These are phyloP conservation scores for Atopsyche davidsoni DNA, from an alignment of 1,140 invertebrate species.

Conservation along the genomic window DNA sequence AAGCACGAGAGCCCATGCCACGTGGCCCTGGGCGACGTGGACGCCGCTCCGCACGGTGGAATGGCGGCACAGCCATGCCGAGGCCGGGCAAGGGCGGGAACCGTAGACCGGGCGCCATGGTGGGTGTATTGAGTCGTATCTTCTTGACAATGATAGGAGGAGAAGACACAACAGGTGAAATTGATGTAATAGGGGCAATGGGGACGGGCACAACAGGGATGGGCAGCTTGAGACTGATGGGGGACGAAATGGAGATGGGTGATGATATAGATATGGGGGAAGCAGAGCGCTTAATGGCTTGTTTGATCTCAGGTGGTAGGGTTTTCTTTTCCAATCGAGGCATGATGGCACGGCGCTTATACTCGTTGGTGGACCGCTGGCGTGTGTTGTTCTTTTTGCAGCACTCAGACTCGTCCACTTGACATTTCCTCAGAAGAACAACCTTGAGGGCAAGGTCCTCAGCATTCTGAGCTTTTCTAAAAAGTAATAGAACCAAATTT, in stretches of 20 bases:
- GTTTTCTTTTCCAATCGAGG: conserved; percentile 11
- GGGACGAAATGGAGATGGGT: not conserved
- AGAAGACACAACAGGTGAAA: no score
- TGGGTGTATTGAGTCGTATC: not conserved
- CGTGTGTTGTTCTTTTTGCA: conserved; percentile 13
- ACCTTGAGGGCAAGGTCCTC: conserved; percentile 6
- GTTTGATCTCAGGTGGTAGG: conserved; percentile 2
- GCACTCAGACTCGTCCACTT: conserved; percentile 26
- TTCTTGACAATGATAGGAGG: conserved; percentile 20
- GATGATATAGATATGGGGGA: conserved; percentile 11
- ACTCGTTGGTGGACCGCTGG: not conserved
- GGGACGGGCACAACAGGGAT: no score
- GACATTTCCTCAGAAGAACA: conserved; percentile 18
- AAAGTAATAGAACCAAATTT: conserved; percentile 5
- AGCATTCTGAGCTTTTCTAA: conserved; percentile 14
- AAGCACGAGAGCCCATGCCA: conserved; percentile 12
- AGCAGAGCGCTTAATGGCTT: conserved; percentile 15
- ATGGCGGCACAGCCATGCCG: conserved; percentile 1
- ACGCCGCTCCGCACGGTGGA: no score
- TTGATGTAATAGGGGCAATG: no score
- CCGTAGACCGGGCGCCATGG: not conserved
- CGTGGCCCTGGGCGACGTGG: not conserved
- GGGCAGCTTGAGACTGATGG: no score
- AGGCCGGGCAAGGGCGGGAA: not conserved
- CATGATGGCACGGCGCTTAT: not conserved